A percentile compares a stretch with the other conserved stretches of the same genome.
These are phyloP conservation scores for Cynocephalus volans DNA, from an alignment of 2,113 vertebrate species.

Conservation along the genomic window DNA sequence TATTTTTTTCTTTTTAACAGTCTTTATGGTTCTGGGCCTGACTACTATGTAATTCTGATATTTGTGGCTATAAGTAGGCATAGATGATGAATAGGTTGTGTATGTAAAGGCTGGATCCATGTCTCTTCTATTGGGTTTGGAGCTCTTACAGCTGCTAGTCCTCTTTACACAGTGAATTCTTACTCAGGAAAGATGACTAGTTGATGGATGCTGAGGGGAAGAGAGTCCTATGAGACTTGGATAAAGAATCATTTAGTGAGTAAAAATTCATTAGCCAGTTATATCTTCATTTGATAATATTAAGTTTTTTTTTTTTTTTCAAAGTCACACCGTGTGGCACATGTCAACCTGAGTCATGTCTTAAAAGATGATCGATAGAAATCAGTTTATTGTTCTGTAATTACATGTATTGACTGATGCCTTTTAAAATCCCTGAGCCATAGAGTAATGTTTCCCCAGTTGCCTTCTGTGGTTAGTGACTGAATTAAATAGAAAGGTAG, in stretches of 20 bases:
- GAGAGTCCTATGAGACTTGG: not conserved
- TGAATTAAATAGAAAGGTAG: slow-evolving; percentile 70
- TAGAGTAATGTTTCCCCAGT: slow-evolving; percentile 76
- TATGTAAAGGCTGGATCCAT: too few species aligned
- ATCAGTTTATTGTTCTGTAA: slow-evolving; percentile 87
- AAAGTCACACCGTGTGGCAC: slow-evolving; percentile 61
- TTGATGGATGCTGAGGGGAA: not conserved
- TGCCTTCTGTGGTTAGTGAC: slow-evolving; percentile 74
- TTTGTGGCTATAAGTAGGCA: not conserved
- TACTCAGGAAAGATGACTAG: not conserved
- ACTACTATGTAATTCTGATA: not conserved
- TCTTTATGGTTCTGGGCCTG: not conserved
- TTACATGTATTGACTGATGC: slow-evolving; percentile 83
- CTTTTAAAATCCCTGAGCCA: slow-evolving; percentile 83
- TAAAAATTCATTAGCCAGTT: slow-evolving; percentile 37
- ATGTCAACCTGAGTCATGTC: slow-evolving; percentile 76
- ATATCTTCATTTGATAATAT: slow-evolving; percentile 34
- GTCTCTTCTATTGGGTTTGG: not conserved
- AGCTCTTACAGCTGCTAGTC: not conserved
- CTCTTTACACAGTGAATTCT: not conserved
- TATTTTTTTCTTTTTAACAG: not conserved
- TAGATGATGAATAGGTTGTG: not conserved
- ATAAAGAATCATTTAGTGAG: not conserved
- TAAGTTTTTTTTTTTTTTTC: not conserved
- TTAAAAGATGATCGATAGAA: slow-evolving; percentile 80